Evolutionary conservation across 30 jellyfish, hydroid and myxozoan species (phyloP).

Genomic region (Nemopilema nomurai): DNA sequence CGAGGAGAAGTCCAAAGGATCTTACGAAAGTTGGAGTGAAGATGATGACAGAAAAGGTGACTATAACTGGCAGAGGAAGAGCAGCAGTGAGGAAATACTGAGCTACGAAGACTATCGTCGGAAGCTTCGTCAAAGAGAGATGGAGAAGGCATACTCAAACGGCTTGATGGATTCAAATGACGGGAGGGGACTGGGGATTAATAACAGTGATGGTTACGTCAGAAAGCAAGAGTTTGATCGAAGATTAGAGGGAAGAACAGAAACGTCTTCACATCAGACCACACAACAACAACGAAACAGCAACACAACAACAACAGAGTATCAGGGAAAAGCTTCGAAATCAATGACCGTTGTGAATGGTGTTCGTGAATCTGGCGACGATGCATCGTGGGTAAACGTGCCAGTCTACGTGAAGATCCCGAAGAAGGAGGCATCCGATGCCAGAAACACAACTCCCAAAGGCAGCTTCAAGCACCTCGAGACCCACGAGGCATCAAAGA

Average conservation of each 20-base stretch:
- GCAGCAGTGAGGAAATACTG: slow-evolving; percentile 36
- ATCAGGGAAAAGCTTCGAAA: too few relatives aligned
- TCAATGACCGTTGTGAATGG: slow-evolving; percentile 1
- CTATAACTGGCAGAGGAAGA: slow-evolving; percentile 44
- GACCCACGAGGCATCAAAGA: too few relatives aligned
- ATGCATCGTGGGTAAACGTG: slow-evolving; percentile 59
- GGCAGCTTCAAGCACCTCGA: not conserved
- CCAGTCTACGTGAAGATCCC: slow-evolving; percentile 29
- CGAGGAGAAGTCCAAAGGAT: not conserved
- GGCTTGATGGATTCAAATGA: not conserved
- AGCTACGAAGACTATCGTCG: slow-evolving; percentile 49
- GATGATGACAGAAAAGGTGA: slow-evolving; percentile 6
- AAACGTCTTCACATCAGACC: not conserved
- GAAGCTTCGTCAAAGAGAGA: slow-evolving; percentile 42
- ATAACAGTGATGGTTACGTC: not conserved
- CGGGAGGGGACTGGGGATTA: not conserved
- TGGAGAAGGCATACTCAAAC: slow-evolving; percentile 14
- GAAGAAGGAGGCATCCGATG: slow-evolving; percentile 3
- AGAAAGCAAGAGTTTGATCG: not conserved
- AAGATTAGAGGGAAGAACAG: not conserved
- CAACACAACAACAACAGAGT: slow-evolving; percentile 2
- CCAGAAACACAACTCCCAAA: slow-evolving; percentile 2
- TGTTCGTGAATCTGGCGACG: not conserved
- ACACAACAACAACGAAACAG: not conserved
- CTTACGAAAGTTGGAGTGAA: not conserved